Evolutionary conservation across 1,140 invertebrate species (phyloP).

Genomic region (Globodera ellingtonae): DNA sequence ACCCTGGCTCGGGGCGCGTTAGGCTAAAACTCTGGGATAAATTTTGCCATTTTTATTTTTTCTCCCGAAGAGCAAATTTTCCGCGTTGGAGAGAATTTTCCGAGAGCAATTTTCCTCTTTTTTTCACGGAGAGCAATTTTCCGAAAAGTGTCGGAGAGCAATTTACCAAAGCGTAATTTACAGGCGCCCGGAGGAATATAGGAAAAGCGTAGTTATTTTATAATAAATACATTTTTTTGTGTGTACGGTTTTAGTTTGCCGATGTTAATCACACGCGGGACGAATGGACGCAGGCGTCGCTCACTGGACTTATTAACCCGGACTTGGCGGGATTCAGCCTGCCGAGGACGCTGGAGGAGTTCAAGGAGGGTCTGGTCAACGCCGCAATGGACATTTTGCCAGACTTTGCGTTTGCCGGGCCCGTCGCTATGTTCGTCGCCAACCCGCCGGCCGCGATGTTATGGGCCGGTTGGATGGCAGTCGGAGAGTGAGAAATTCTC

Average conservation of each 20-base stretch:
- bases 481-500: background rate
- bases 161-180: too few species aligned
- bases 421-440: background rate
- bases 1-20: too few species aligned
- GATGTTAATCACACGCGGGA: background rate
- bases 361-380: background rate
- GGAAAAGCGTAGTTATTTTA: background rate
- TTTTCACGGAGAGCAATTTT: too few species aligned
- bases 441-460: background rate
- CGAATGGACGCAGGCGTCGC: background rate
- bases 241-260: background rate
- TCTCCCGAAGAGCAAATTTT: too few species aligned
- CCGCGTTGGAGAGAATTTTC: too few species aligned
- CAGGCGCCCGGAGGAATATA: too few species aligned
- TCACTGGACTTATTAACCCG: background rate
- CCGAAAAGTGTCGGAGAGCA: too few species aligned
- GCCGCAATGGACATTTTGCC: background rate
- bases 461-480: background rate
- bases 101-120: too few species aligned
- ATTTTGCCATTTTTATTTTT: too few species aligned
- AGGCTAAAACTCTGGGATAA: too few species aligned
- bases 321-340: background rate
- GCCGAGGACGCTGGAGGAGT: background rate
- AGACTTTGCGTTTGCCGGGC: background rate
- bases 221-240: background rate